Evolutionary conservation across 2,888 invertebrate genomes (phyloP).

Genomic region (Stenodera caucasica): DNA sequence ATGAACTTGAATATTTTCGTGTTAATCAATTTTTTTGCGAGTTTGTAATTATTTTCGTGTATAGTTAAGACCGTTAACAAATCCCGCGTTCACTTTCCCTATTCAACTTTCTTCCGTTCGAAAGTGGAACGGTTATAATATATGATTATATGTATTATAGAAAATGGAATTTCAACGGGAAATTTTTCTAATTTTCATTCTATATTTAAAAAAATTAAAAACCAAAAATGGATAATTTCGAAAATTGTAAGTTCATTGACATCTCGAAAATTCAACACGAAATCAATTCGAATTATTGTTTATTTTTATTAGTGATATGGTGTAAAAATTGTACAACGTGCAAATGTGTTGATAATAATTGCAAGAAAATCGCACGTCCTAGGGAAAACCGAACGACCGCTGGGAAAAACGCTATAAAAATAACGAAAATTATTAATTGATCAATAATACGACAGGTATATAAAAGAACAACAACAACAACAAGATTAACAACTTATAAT

Average conservation of each 20-base stretch:
- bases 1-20: neutral
- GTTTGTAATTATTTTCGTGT: neutral
- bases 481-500: neutral
- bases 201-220: neutral
- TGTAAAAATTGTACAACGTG: neutral
- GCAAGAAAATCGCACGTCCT: neutral
- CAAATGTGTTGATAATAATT: neutral
- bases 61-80: conserved; percentile 22
- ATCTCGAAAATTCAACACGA: neutral
- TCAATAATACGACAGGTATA: neutral
- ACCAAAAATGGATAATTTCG: neutral
- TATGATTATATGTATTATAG: conserved; percentile 12
- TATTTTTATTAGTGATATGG: conserved; percentile 1
- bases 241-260: neutral
- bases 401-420: too few species aligned
- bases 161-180: neutral
- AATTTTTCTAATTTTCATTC: neutral
- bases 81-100: conserved; percentile 36
- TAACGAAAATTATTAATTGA: neutral
- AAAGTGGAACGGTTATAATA: conserved; percentile 35
- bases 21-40: neutral
- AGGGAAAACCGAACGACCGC: too few species aligned
- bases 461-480: neutral
- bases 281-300: neutral
- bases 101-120: conserved; percentile 36